Evolutionary conservation across 2,888 invertebrate species (phyloP).

Genomic region (Phaedon cochleariae): DNA sequence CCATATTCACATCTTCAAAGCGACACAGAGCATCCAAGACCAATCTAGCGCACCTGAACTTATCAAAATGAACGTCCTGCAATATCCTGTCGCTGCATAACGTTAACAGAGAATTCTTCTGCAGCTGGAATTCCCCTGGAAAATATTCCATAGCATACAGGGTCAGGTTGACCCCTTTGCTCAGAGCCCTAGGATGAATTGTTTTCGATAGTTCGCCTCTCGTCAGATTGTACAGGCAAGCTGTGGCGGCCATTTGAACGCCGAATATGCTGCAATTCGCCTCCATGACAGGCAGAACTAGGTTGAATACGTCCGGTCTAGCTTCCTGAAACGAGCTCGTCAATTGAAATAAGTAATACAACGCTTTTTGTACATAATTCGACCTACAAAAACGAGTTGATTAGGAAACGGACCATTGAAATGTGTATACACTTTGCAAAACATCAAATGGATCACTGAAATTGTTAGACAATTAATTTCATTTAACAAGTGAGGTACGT

Average conservation of each 20-base stretch:
- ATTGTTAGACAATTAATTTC: too few relatives aligned
- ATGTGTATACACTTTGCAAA: too few relatives aligned
- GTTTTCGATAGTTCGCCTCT: conserved; percentile 70
- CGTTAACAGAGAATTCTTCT: conserved; percentile 77
- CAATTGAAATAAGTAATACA: conserved; percentile 71
- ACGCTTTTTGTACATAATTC: conserved; percentile 72
- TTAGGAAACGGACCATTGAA: neutral
- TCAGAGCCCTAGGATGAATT: conserved; percentile 71
- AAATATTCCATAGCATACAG: conserved; percentile 74
- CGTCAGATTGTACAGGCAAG: conserved; percentile 77
- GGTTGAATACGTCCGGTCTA: conserved; percentile 70
- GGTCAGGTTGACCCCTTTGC: conserved; percentile 70
- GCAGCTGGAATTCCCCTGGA: conserved; percentile 73
- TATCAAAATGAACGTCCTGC: conserved; percentile 72
- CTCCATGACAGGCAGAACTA: conserved; percentile 64
- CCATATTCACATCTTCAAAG: conserved; percentile 75
- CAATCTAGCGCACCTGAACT: conserved; percentile 70
- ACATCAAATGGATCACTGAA: too few relatives aligned
- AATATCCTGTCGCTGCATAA: conserved; percentile 79
- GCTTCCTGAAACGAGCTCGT: conserved; percentile 62
- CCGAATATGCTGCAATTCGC: conserved; percentile 66
- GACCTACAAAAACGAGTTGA: conserved; percentile 55
- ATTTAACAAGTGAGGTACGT: too few relatives aligned
- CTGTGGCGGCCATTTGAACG: conserved; percentile 79
- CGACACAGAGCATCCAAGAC: conserved; percentile 76